Evolutionary conservation across 2,888 invertebrate species (phyloP), one percentile per base, ranked within the genome.

Genomic region (Phyllotreta cruciferae): DNA sequence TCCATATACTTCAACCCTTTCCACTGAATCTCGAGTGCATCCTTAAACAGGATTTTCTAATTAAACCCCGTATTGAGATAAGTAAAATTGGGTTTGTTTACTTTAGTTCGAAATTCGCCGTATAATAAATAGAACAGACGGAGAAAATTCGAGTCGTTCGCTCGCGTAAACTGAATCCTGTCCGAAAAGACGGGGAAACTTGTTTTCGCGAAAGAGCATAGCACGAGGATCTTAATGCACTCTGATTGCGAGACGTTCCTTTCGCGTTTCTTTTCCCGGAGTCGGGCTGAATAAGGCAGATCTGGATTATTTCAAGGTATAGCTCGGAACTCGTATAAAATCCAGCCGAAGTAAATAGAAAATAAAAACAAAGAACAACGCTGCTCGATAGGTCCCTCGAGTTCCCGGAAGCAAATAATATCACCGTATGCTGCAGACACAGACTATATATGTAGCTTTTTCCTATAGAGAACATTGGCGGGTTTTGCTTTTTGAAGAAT

Each of bases 261-360:
- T 35, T 42, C 41, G 39, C 50, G 41, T 9, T 6, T 52, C 36
- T 35, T 36, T 58, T 50, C 8, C 39, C 42, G 56, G 55, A 35
- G 50, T 41, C 57, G 57, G 11, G 10, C 60, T 45, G 45, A 24
- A 24, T 24, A 24, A 24, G 24, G 24, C 24, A 24, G 24, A 24
- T 24, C 24, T 24, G 24, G 24, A 24, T 24, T 24, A 24, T 24
- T 24, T 24, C 24, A 65, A 60, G 55, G 62, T 57, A 62, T 56
- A 62, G 63, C 70, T 68, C 60, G 52, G 63, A 70, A 72, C 71
- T 71, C 73, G 67, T 71, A 76, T 74, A 75, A 77, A 75, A 76
- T 76, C 76, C 74, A 60, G 67, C 71, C 71, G 71, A 70, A 77
- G 76, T 76, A 75, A 78, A 78, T 77, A 77, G 77, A 77, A 78